Conservation (phyloP, 2,797 vertebrate species). For the Taeniopygia guttata region DNA sequence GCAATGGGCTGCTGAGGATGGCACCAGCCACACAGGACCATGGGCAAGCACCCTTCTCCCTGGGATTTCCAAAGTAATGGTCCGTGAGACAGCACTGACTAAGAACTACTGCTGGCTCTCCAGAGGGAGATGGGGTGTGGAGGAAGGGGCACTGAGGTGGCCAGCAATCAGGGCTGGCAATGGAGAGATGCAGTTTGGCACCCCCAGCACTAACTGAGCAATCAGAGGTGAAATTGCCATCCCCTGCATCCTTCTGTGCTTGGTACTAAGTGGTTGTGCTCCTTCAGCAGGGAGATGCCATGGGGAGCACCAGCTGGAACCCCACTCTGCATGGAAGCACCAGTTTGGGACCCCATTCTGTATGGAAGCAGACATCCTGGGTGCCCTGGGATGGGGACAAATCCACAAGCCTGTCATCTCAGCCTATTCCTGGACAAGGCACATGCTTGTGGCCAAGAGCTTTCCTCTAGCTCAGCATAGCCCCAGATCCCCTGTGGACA, state of each 20-base stretch:
- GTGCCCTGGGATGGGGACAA: not conserved
- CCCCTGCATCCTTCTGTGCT: not conserved
- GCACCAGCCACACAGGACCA: rapidly evolving
- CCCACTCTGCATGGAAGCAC: rapidly evolving
- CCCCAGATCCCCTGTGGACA: not conserved
- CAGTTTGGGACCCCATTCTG: not conserved
- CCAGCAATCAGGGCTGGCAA: not conserved
- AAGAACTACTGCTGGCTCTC: not conserved
- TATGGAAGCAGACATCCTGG: rapidly evolving
- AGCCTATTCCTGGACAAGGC: not conserved
- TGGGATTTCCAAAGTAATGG: not conserved
- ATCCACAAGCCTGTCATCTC: not conserved
- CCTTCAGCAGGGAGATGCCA: not conserved
- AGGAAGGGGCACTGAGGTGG: not conserved
- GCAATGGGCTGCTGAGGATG: not conserved
- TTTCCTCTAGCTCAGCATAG: not conserved
- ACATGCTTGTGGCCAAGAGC: not conserved
- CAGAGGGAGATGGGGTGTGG: not conserved
- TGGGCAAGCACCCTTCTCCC: not conserved
- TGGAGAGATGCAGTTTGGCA: not conserved
- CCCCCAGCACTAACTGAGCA: rapidly evolving
- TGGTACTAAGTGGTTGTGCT: not conserved
- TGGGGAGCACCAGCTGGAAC: not conserved
- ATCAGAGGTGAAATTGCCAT: not conserved
- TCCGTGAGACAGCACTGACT: not conserved